Evolutionary conservation across 2,888 invertebrate genomes (phyloP).

Genomic region (Iphiclides podalirius): DNA sequence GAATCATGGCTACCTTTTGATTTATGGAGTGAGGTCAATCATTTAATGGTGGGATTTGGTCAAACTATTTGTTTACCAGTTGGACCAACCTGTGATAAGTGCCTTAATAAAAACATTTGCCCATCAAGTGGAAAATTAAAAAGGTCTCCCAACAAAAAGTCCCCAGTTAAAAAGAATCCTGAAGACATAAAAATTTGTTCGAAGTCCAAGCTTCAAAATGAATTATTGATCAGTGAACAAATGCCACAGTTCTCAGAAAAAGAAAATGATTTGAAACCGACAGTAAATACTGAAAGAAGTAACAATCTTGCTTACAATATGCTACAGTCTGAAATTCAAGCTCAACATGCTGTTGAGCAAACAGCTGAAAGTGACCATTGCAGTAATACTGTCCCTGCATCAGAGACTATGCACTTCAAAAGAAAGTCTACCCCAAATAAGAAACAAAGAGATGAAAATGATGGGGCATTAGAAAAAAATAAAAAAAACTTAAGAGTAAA

Average conservation of each 20-base stretch:
- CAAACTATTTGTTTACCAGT: slow-evolving; percentile 94
- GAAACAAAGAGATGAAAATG: slow-evolving; percentile 17
- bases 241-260: not conserved
- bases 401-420: slow-evolving; percentile 25
- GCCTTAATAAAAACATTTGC: slow-evolving; percentile 91
- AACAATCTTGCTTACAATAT: not conserved
- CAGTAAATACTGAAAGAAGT: slow-evolving; percentile 1
- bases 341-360: slow-evolving; percentile 2
- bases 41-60: slow-evolving; percentile 97
- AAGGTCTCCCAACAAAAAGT: slow-evolving; percentile 57
- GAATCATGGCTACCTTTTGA: slow-evolving; percentile 94
- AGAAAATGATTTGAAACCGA: not conserved
- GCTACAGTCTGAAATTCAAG: slow-evolving; percentile 5
- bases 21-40: slow-evolving; percentile 93
- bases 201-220: slow-evolving; percentile 21
- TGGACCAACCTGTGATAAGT: slow-evolving; percentile 89
- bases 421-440: slow-evolving; percentile 38
- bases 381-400: not conserved
- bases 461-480: slow-evolving; percentile 7
- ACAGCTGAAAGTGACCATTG: not conserved
- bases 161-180: slow-evolving; percentile 40
- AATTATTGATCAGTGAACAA: not conserved
- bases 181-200: slow-evolving; percentile 38
- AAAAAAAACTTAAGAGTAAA: slow-evolving; percentile 28
- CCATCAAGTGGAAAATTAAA: slow-evolving; percentile 80